Conservation (phyloP, 2,888 invertebrate genomes). For the Anoplius nigerrimus region DNA sequence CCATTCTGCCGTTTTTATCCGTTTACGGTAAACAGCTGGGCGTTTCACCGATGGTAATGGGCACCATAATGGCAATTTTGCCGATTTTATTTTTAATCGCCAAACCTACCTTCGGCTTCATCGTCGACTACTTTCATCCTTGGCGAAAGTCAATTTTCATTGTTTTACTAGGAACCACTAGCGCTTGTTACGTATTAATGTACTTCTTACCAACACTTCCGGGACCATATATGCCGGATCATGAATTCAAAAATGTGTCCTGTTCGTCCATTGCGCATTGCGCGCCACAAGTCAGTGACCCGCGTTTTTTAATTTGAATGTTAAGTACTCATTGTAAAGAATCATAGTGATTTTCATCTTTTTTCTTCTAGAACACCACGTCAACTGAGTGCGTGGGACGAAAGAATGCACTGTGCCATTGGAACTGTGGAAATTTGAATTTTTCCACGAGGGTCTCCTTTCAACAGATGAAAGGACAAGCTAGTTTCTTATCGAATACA, state of each 20-base stretch:
- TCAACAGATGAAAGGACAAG: constrained; percentile 22
- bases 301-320: background rate
- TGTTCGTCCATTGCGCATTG: constrained; percentile 39
- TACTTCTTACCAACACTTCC: constrained; percentile 79
- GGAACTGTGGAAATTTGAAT: constrained; percentile 52
- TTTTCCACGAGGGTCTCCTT: constrained; percentile 50
- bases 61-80: constrained; percentile 83
- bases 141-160: constrained; percentile 85
- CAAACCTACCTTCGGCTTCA: constrained; percentile 85
- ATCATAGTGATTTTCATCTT: constrained; percentile 2
- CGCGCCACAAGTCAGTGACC: constrained; percentile 29
- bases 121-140: constrained; percentile 84
- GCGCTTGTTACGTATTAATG: constrained; percentile 82
- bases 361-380: constrained; percentile 29
- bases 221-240: constrained; percentile 43
- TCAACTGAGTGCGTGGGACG: constrained; percentile 25
- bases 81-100: constrained; percentile 87
- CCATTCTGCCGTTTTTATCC: constrained; percentile 86
- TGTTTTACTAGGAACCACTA: constrained; percentile 80
- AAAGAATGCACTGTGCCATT: constrained; percentile 51
- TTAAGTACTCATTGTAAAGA: background rate
- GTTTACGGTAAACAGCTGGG: constrained; percentile 88
- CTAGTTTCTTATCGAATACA: constrained; percentile 38
- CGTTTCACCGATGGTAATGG: constrained; percentile 85
- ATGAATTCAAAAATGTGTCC: constrained; percentile 51